Percentiles rank a stretch among this genome's conserved stretches.
phyloP scores from a whole-genome alignment of 2,888 invertebrate species.

The Piscicola geometra region DNA sequence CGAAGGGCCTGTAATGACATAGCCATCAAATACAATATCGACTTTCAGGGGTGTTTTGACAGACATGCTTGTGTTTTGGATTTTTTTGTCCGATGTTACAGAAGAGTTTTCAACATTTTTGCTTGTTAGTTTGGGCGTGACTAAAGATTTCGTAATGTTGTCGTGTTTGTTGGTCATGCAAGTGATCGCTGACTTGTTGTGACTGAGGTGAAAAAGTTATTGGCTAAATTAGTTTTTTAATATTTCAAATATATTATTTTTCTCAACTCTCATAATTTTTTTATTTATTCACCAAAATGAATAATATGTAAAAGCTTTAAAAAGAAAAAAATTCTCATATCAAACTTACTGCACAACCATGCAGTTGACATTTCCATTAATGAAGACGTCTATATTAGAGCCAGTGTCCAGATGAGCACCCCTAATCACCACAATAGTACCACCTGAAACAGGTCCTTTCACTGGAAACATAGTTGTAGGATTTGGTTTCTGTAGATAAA shows the following conservation, averaged over 20 bases:
- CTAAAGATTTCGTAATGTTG: background rate
- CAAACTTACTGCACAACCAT: constrained; percentile 32
- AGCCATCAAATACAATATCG: too few relatives aligned
- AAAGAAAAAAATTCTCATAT: constrained; percentile 4
- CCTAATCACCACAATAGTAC: constrained; percentile 83
- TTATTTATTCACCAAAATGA: too few relatives aligned
- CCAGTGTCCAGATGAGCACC: constrained; percentile 91
- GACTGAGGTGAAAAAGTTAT: background rate
- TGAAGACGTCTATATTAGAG: constrained; percentile 56
- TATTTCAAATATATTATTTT: too few relatives aligned
- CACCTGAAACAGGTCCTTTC: constrained; percentile 90
- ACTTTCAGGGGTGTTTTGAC: too few relatives aligned
- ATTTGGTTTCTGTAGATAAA: constrained; percentile 64
- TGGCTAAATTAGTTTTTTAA: background rate
- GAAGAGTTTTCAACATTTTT: too few relatives aligned
- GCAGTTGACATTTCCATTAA: constrained; percentile 27
- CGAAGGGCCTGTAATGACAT: background rate
- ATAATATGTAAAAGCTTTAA: background rate
- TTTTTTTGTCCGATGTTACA: too few relatives aligned
- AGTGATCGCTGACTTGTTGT: background rate
- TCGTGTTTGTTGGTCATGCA: background rate
- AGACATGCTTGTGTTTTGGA: too few relatives aligned
- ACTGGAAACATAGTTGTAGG: constrained; percentile 56
- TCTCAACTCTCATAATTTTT: too few relatives aligned
- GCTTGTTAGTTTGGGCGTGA: too few relatives aligned